phyloP scores from a whole-genome alignment of 2,797 vertebrate genomes.

The Hirundo rustica region DNA sequence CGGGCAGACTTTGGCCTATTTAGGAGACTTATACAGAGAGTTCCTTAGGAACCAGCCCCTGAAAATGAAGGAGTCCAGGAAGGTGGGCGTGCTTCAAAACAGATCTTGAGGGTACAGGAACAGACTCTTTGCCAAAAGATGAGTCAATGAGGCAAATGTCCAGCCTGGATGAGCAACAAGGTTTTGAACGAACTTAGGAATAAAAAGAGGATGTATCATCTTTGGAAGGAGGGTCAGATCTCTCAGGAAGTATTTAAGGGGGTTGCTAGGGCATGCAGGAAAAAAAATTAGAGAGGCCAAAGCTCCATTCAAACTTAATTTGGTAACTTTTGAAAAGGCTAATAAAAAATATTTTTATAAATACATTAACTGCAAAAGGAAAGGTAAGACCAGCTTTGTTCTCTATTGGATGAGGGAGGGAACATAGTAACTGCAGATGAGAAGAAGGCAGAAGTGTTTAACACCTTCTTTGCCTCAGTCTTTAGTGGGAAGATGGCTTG shows the following conservation, averaged over 20 bases:
- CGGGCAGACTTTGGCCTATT: background rate
- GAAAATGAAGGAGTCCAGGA: background rate
- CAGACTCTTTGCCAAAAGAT: too few relatives aligned
- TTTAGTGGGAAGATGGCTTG: background rate
- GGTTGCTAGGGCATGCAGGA: background rate
- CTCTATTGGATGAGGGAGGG: background rate
- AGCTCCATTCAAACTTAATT: background rate
- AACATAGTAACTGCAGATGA: background rate
- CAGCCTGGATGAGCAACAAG: background rate
- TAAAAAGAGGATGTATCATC: background rate
- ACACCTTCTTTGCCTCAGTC: background rate
- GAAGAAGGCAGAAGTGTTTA: background rate
- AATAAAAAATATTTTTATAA: background rate
- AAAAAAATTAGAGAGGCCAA: background rate
- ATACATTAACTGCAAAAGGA: background rate
- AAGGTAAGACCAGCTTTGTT: background rate
- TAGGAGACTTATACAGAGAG: background rate
- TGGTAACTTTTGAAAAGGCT: background rate
- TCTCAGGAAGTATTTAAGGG: background rate
- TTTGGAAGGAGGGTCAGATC: background rate
- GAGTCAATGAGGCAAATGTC: background rate
- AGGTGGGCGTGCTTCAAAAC: background rate
- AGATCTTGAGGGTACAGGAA: background rate
- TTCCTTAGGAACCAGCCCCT: background rate
- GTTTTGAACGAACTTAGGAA: background rate